Conservation (phyloP, 2,797 vertebrate genomes). For the Oreonectes daqikongensis region DNA sequence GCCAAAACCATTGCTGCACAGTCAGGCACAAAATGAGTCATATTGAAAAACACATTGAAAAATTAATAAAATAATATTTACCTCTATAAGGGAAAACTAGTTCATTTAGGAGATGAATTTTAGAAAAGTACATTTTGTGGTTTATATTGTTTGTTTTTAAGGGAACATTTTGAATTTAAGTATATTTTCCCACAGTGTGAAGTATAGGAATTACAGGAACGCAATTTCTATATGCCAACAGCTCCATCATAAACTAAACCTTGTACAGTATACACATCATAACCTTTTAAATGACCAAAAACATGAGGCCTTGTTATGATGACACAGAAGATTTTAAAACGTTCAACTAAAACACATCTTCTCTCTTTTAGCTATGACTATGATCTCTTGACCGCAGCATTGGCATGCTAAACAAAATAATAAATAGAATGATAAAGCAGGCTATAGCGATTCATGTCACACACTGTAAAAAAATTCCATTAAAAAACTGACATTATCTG, state of each 20-base stretch:
- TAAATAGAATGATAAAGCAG: no score
- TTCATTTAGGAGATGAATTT: slow-evolving; percentile 13
- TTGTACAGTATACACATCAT: background rate
- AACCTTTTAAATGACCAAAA: background rate
- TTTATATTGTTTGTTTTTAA: slow-evolving; percentile 6
- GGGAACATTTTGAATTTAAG: slow-evolving; percentile 5
- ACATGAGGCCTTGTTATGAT: background rate
- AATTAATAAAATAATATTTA: slow-evolving; percentile 28
- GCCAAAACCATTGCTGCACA: slow-evolving; percentile 51
- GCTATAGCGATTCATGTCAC: no score
- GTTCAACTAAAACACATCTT: no score
- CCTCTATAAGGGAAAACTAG: background rate
- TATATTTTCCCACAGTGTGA: slow-evolving; percentile 7
- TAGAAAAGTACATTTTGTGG: background rate
- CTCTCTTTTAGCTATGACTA: no score
- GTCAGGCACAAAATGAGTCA: slow-evolving; percentile 13
- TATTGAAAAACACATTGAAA: background rate
- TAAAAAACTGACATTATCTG: no score
- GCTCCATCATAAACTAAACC: background rate
- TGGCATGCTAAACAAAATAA: no score
- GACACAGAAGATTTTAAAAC: no score
- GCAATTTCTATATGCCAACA: background rate
- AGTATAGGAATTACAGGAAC: background rate
- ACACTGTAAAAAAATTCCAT: no score
- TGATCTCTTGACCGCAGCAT: no score